Base-by-base conservation (phyloP, 2,113 vertebrate species). In the Onychostoma macrolepis region DNA sequence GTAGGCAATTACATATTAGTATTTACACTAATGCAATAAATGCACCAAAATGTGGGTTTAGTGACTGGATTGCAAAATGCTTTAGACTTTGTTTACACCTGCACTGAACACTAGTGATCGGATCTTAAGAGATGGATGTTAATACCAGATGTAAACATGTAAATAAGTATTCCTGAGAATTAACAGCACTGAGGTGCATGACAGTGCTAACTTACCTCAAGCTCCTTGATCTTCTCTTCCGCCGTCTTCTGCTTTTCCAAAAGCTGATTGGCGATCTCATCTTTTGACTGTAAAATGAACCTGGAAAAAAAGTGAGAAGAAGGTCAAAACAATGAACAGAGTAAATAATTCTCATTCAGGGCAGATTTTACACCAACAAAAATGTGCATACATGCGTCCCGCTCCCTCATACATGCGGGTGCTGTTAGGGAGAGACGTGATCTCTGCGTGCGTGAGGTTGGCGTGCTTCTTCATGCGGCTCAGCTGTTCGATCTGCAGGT, bases 231-330 rank as follows among this genome's bases (percentile, higher is more conserved):
- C 92, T 99, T 99, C 92, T 98, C 97, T 87, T 99, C 96, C 0
- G 97, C 97, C n/a, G 96, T 95, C 90, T 96, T 98, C 94, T 98
- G 97, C 93, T 98, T 99, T 89, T 97, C 96, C 81, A 92, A 93
- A 63, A 99, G 95, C 88, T 99, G 97, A 85, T 93, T 96, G n/a
- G 97, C 96, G 92, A 99, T 98, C 72, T 96, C 96, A 89, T 95
- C 96, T 93, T 97, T 98, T 12, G 97, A 96, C 80, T 99, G 97
- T 90, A 99, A 96, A 88, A 99, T 97, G 94, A 99, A 99, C 97
- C 98, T 99, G 71, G 5, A 72, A 30, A 75, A 75, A 53, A 30
- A 72, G 6, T 21, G 17, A 72, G 9, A 6, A 41, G 30, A 28
- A 12, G 15, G 4, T 63, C 45, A 61, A 83, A 50, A 19, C 24